Conservation (phyloP, 2,888 invertebrate genomes). For the Apodemia arnacis region DNA sequence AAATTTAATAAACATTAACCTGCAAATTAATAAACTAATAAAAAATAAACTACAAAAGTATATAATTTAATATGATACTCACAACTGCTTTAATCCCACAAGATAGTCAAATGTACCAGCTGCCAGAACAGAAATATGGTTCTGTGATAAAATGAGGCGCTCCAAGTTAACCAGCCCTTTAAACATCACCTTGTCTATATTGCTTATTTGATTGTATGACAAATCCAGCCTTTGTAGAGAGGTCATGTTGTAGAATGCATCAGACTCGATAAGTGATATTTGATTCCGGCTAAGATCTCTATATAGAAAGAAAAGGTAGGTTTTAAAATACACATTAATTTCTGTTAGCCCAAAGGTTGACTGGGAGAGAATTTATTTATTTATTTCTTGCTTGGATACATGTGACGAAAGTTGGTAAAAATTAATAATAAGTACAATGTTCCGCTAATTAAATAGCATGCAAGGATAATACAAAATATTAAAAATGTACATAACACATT, state of each 20-base stretch:
- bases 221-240: constrained; percentile 97
- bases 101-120: constrained; percentile 97
- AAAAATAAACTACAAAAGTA: too few relatives aligned
- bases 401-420: too few relatives aligned
- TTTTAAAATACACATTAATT: too few relatives aligned
- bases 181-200: constrained; percentile 97
- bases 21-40: too few relatives aligned
- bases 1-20: constrained; percentile 4
- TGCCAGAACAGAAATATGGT: constrained; percentile 97
- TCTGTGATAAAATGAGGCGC: constrained; percentile 97
- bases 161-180: constrained; percentile 96
- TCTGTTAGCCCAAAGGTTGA: too few relatives aligned
- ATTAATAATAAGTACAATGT: too few relatives aligned
- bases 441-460: too few relatives aligned
- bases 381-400: too few relatives aligned
- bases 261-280: constrained; percentile 97
- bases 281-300: constrained; percentile 99
- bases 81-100: constrained; percentile 97
- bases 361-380: too few relatives aligned
- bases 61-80: constrained; percentile 89
- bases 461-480: too few relatives aligned
- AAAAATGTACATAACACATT: too few relatives aligned
- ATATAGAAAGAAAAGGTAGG: constrained; percentile 80
- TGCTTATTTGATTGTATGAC: constrained; percentile 97
- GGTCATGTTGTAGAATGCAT: constrained; percentile 98